These are phyloP conservation scores for Agrypnus murinus DNA, from an alignment of 2,888 invertebrate genomes.

Conservation along the genomic window DNA sequence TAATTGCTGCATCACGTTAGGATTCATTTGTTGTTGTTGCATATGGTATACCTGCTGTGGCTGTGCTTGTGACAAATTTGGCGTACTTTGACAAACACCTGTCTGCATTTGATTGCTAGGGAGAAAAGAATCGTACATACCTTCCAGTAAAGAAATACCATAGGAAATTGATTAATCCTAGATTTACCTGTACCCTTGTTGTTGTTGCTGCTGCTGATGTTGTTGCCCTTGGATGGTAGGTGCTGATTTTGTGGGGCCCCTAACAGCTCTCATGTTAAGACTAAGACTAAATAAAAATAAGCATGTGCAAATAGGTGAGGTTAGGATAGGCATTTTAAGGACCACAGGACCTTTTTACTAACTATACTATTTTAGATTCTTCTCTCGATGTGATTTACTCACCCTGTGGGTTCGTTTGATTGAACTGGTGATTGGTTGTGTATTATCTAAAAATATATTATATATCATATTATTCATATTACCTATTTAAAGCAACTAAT, in stretches of 20 bases:
- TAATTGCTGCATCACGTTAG: not conserved
- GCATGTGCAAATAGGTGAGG: not conserved
- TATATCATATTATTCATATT: too few species aligned
- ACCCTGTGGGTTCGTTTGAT: slow-evolving; percentile 75
- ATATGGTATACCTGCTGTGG: not conserved
- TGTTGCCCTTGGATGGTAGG: not conserved
- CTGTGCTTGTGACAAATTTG: slow-evolving; percentile 3
- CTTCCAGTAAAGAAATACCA: too few species aligned
- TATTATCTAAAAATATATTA: slow-evolving; percentile 77
- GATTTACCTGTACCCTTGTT: slow-evolving; percentile 38
- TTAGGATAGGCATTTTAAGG: not conserved
- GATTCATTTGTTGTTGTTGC: slow-evolving; percentile 7
- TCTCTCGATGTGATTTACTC: slow-evolving; percentile 66
- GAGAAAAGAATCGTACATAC: slow-evolving; percentile 12
- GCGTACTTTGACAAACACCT: slow-evolving; percentile 18
- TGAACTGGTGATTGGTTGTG: slow-evolving; percentile 75
- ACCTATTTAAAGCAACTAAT: not conserved
- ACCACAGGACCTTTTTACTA: not conserved
- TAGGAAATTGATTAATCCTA: too few species aligned
- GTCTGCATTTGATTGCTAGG: slow-evolving; percentile 22
- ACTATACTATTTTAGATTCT: not conserved
- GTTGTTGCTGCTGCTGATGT: slow-evolving; percentile 21
- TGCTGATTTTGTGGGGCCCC: slow-evolving; percentile 12
- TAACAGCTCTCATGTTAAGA: slow-evolving; percentile 33
- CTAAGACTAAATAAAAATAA: slow-evolving; percentile 44